Percentiles rank a stretch among this genome's conserved stretches.
Evolutionary conservation across 2,113 vertebrate species (phyloP).

Genomic region (Lophochroa leadbeateri): DNA sequence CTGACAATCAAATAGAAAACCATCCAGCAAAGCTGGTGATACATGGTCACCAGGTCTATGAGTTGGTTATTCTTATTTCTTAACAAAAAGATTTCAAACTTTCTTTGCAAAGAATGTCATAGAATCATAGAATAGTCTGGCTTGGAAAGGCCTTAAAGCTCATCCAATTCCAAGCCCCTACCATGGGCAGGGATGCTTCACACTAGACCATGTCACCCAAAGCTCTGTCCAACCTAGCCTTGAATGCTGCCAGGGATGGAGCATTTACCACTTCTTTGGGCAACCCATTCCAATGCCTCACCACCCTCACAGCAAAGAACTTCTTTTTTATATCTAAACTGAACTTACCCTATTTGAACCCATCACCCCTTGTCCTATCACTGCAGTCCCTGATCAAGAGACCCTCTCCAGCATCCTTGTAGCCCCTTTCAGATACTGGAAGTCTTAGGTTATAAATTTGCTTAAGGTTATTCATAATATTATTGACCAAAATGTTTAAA

Average conservation of each 20-base stretch:
- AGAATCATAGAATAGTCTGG: not conserved
- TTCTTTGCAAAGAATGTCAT: not conserved
- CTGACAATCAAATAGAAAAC: not conserved
- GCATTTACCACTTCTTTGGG: too few species aligned
- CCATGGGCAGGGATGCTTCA: not conserved
- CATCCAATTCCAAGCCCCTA: not conserved
- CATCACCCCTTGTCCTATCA: not conserved
- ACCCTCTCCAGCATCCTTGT: not conserved
- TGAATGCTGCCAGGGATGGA: too few species aligned
- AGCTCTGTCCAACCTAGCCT: not conserved
- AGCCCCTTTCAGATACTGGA: not conserved
- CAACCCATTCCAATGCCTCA: not conserved
- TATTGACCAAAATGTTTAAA: not conserved
- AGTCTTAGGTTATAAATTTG: not conserved
- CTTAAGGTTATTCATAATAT: not conserved
- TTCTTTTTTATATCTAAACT: not conserved
- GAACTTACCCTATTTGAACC: not conserved
- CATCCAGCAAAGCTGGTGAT: not conserved
- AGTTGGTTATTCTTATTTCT: not conserved
- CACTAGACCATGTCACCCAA: not conserved
- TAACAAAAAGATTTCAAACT: not conserved
- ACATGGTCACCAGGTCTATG: not conserved
- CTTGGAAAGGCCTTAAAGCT: not conserved
- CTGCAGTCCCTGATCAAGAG: not conserved
- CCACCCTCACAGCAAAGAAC: not conserved